phyloP scores from a whole-genome alignment of 2,888 invertebrate genomes.

The Mycalesis mineus region DNA sequence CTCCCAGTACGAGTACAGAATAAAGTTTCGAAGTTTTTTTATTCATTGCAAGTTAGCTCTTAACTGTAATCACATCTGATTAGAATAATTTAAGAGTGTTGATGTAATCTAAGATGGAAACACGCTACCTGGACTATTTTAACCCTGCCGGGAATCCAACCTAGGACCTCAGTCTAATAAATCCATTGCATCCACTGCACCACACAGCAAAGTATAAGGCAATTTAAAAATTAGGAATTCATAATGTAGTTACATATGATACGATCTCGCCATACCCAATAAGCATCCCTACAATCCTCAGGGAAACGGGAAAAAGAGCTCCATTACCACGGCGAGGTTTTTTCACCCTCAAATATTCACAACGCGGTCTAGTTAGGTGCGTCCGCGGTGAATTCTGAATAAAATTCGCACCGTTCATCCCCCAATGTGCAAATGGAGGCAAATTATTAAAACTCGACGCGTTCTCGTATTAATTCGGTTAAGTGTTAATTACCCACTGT shows the following conservation, averaged over 20 bases:
- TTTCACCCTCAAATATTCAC: conserved; percentile 23
- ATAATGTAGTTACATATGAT: background rate
- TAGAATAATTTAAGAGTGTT: too few relatives aligned
- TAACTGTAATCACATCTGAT: too few relatives aligned
- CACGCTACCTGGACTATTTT: too few relatives aligned
- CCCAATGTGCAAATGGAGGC: conserved; percentile 23
- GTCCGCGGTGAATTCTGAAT: conserved; percentile 29
- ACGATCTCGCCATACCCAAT: conserved; percentile 5
- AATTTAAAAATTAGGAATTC: background rate
- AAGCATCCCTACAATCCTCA: background rate
- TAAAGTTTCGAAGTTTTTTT: too few relatives aligned
- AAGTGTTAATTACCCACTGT: too few relatives aligned
- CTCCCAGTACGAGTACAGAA: too few relatives aligned
- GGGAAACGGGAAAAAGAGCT: conserved; percentile 1
- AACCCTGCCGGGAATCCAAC: too few relatives aligned
- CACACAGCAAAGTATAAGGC: too few relatives aligned
- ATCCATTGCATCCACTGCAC: too few relatives aligned
- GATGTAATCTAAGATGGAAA: too few relatives aligned
- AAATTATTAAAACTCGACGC: background rate
- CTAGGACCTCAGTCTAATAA: too few relatives aligned
- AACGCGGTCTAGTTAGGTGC: conserved; percentile 18
- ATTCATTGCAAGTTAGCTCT: too few relatives aligned
- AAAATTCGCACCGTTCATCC: conserved; percentile 18
- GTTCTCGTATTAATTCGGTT: background rate
- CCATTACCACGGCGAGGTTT: conserved; percentile 15